These are phyloP conservation scores for Misgurnus anguillicaudatus DNA, from an alignment of 2,113 vertebrate species.

Conservation along the genomic window DNA sequence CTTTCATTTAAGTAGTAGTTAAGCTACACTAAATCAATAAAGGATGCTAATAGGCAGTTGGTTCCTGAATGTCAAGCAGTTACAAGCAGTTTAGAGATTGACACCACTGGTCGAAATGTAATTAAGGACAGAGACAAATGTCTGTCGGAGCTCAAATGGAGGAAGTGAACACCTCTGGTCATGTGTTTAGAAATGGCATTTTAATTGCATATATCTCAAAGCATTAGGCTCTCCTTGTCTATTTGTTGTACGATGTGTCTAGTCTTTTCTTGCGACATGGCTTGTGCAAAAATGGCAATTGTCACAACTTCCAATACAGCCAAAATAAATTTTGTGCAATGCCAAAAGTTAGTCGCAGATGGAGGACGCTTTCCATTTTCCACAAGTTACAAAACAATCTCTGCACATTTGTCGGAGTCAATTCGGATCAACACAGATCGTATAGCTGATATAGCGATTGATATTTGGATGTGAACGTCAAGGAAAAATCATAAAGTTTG, in stretches of 20 bases:
- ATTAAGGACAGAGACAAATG: slow-evolving; percentile 58
- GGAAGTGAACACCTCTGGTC: slow-evolving; percentile 48
- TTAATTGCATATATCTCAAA: background rate
- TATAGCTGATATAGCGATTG: slow-evolving; percentile 13
- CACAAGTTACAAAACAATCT: slow-evolving; percentile 6
- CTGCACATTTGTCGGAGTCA: slow-evolving; percentile 19
- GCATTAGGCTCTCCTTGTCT: background rate
- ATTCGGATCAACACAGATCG: slow-evolving; percentile 36
- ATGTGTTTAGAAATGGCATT: background rate
- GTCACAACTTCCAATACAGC: slow-evolving; percentile 49
- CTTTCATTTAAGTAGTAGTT: slow-evolving; percentile 46
- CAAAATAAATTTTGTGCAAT: slow-evolving; percentile 44
- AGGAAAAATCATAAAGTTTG: background rate
- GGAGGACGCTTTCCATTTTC: slow-evolving; percentile 37
- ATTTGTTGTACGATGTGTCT: slow-evolving; percentile 15
- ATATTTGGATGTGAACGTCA: background rate
- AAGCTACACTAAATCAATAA: slow-evolving; percentile 58
- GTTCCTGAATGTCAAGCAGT: slow-evolving; percentile 55
- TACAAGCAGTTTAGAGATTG: slow-evolving; percentile 56
- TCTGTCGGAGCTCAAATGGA: slow-evolving; percentile 19
- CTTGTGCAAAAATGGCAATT: slow-evolving; percentile 32
- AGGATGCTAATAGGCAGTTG: slow-evolving; percentile 61
- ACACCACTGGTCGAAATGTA: slow-evolving; percentile 64
- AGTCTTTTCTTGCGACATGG: slow-evolving; percentile 17
- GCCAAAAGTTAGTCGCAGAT: slow-evolving; percentile 42